A percentile compares a stretch with the other conserved stretches of the same genome.
phyloP scores from a whole-genome alignment of 2,888 invertebrate species.

The Tubulanus polymorphus region DNA sequence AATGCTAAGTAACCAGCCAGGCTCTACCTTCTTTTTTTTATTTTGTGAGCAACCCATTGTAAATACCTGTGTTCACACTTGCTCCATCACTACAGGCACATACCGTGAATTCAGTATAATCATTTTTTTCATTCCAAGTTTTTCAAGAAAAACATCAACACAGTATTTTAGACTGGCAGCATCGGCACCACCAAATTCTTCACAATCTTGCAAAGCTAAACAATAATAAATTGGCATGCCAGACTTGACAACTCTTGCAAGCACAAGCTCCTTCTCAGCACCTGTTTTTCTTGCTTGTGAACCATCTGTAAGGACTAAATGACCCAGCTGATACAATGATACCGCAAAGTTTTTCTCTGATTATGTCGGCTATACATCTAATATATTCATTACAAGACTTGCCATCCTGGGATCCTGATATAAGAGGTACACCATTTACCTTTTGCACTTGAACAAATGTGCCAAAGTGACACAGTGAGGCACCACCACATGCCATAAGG shows the following conservation, averaged over 20 bases:
- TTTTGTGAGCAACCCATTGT: background rate
- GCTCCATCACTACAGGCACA: slow-evolving; percentile 3
- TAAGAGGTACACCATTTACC: background rate
- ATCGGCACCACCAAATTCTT: background rate
- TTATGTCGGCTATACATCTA: background rate
- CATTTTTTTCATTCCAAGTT: background rate
- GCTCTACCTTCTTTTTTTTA: background rate
- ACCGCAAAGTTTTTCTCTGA: background rate
- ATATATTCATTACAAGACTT: background rate
- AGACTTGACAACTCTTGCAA: background rate
- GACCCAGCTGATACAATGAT: background rate
- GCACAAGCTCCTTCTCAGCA: slow-evolving; percentile 3
- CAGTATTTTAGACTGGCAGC: slow-evolving; percentile 1
- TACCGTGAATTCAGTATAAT: background rate
- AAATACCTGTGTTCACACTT: background rate
- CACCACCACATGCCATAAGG: background rate
- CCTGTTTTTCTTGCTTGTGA: slow-evolving; percentile 3
- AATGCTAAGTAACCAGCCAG: slow-evolving; percentile 2
- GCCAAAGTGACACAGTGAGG: background rate
- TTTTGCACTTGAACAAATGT: background rate
- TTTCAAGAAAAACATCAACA: background rate
- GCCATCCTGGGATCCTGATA: background rate
- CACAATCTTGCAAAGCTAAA: background rate
- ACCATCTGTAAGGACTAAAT: slow-evolving; percentile 1
- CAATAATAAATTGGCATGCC: slow-evolving; percentile 2